Evolutionary conservation across 2,797 vertebrate species (phyloP), one percentile per base, ranked within the genome.

Genomic region (Cygnus olor): DNA sequence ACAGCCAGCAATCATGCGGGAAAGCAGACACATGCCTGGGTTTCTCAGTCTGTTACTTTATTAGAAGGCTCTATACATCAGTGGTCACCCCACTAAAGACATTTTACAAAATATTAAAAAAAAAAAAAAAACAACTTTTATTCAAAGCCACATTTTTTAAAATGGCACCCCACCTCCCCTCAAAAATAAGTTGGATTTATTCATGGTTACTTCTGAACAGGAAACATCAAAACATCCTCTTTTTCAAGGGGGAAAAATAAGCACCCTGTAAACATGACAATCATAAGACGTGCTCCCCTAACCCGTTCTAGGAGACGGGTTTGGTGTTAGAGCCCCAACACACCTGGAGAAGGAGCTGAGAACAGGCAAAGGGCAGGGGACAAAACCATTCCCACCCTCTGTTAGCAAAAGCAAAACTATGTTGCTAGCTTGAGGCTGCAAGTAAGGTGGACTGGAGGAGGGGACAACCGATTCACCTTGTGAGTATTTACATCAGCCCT

Each of bases 1-100:
- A 60, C 19, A 19, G 42, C 7, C 2, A 6, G 34, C 4, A 30
- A 10, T 10, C 51, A 47, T 6, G 49, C 24, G 72, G 42, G 54
- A 47, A 64, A 58, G 74, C 94, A 79, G 51, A 83, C 22, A 68
- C 77, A 2, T 10, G 70, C 24, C 47, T 63, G 21, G 27, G 27
- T 53, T 79, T 88, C 74, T 89, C 51, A 77, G 32, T 70, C 72
- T 91, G 93, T 96, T 97, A 97, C 90, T 98, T 98, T 98, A 98
- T 98, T 98, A 97, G 94, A 96, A 95, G 94, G 87, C 64, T 95
- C 91, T 97, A 97, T 95, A 98, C 95, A 97, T 93, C 89, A 72
- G 71, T 71, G 88, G 88, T 89, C 68, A 74, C 44, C 88, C 78
- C 84, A 91, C 30, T 47, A 69, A 87, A 93, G 80, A 84, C 54